Conservation (phyloP, 1,140 invertebrate genomes). For the Halictus rubicundus region DNA sequence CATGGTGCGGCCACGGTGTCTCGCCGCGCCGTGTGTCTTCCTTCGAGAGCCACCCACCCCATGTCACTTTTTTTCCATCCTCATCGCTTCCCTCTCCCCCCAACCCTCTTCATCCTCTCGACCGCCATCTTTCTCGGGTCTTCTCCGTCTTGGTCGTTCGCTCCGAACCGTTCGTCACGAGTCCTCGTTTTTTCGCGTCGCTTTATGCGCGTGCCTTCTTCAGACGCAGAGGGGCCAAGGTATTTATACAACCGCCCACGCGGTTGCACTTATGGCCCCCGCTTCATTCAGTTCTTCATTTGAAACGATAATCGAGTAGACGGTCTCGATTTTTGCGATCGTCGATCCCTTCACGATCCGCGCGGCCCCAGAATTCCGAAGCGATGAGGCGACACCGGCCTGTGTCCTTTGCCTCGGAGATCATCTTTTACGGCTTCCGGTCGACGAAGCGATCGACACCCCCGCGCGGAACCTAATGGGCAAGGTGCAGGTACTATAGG, state of each 20-base stretch:
- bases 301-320: constrained; percentile 36
- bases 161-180: constrained; percentile 4
- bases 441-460: not conserved
- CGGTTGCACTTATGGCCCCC: constrained; percentile 25
- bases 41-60: constrained; percentile 21
- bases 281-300: constrained; percentile 47
- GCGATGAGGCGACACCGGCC: not conserved
- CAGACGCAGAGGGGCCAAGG: constrained; percentile 39
- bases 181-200: constrained; percentile 45
- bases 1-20: constrained; percentile 45
- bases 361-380: not conserved
- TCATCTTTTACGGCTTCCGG: constrained; percentile 39
- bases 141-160: not conserved
- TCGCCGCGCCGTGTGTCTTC: constrained; percentile 31
- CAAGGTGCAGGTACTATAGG: not conserved
- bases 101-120: not conserved
- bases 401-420: too few species aligned
- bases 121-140: not conserved
- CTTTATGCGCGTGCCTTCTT: constrained; percentile 57
- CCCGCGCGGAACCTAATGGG: not conserved
- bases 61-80: not conserved
- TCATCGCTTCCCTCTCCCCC: too few species aligned
- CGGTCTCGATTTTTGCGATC: constrained; percentile 26
- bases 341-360: constrained; percentile 5
- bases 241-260: constrained; percentile 66